Evolutionary conservation across 2,797 vertebrate species (phyloP), one percentile per base, ranked within the genome.

Genomic region (Chelon auratus): DNA sequence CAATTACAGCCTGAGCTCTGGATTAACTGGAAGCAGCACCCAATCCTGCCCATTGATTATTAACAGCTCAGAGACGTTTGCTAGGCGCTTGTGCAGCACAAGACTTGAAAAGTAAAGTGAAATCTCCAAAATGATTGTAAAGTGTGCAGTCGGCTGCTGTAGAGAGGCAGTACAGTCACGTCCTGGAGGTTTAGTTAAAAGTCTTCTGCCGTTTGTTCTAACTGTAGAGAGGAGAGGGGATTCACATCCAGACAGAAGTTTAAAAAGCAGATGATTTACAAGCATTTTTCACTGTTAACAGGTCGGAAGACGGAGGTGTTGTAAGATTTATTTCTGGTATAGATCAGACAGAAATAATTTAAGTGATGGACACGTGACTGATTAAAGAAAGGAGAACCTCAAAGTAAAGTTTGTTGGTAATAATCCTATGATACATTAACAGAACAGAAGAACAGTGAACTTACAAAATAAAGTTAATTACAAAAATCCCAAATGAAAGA

Each of bases 31-130:
- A 72, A 40, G 14, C 43, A 15, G 48, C 30, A 17, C 62, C 72
- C 63, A 0, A 39, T 64, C 45, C 0, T 40, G 60, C 52, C 66
- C 4, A 43, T 22, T 20, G 22, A 51, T 78, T 53, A 51, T 78
- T 53, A 54, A 67, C 56, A 59, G 63, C 64, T 70, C 56, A 64
- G 50, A 55, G 17, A 70, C 62, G 43, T 66, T 65, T 53, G 26
- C 52, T 37, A 0, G n/a, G 9, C 17, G 22, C 17, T 54, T 2
- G 17, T 55, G 24, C 58, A 33, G 72, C 42, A 26, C 33, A 58
- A 42, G 58, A 55, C 47, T 12, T 17, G 36, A 72, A 68, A 66
- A 22, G 22, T 51, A 45, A 77, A 20, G 61, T 66, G 33, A 81
- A 61, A 75, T 30, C 30, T 62, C 61, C 10, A 59, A 77, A 62